These are phyloP conservation scores for Planococcus citri DNA, from an alignment of 1,140 invertebrate species.

Conservation along the genomic window DNA sequence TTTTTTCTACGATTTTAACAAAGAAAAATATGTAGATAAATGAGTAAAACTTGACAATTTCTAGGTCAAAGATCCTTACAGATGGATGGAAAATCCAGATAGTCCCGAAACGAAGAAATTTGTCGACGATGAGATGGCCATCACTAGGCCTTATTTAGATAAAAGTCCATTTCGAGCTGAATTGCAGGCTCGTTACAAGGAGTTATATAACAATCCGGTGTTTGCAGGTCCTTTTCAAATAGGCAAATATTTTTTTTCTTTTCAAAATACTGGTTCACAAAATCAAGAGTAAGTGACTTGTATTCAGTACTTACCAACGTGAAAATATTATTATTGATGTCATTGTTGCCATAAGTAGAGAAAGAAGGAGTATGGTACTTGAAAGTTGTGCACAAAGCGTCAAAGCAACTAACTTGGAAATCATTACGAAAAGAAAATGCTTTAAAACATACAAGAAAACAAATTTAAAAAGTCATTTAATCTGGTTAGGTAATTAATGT, in stretches of 20 bases:
- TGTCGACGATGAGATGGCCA: constrained; percentile 80
- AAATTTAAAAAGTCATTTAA: too few species aligned
- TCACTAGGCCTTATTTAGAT: constrained; percentile 76
- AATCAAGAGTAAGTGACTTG: constrained; percentile 79
- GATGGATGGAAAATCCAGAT: constrained; percentile 95
- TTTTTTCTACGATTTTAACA: too few species aligned
- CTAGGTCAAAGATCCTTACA: constrained; percentile 81
- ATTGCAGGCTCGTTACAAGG: constrained; percentile 63
- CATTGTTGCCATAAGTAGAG: too few species aligned
- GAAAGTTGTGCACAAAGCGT: too few species aligned
- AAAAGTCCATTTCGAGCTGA: constrained; percentile 55
- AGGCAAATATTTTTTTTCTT: constrained; percentile 83
- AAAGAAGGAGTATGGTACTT: too few species aligned
- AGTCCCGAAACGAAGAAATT: constrained; percentile 80
- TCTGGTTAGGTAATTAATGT: neutral
- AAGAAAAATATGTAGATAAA: too few species aligned
- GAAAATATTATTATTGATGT: too few species aligned
- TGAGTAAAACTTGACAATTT: too few species aligned
- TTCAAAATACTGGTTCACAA: constrained; percentile 88
- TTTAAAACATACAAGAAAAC: too few species aligned
- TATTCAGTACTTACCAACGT: neutral
- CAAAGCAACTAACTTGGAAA: too few species aligned
- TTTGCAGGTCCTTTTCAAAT: constrained; percentile 73
- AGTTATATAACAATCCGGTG: constrained; percentile 93
- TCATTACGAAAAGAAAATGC: too few species aligned